Percentiles rank a stretch among this genome's conserved stretches.
Conservation (phyloP, 2,113 vertebrate species). For the Semnopithecus entellus region DNA sequence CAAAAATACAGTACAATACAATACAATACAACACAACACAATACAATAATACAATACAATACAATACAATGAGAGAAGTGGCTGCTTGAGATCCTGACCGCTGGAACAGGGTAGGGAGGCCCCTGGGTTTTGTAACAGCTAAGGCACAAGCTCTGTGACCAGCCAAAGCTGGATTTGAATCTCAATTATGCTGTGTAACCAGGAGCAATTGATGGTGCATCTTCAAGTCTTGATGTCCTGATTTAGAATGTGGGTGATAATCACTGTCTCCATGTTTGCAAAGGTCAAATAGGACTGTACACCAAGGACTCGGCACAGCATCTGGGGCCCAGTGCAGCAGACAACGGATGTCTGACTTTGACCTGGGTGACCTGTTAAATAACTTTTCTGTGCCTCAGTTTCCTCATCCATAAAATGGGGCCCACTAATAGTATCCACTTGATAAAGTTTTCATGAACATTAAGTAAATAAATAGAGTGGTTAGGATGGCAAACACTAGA, state of each 20-base stretch:
- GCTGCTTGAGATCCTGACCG: not conserved
- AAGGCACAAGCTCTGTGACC: too few relatives aligned
- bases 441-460: not conserved
- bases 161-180: too few relatives aligned
- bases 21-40: too few relatives aligned
- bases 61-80: not conserved
- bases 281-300: rapidly evolving
- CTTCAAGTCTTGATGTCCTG: not conserved
- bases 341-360: not conserved
- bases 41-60: too few relatives aligned
- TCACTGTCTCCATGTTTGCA: not conserved
- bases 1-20: too few relatives aligned
- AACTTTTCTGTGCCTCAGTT: not conserved
- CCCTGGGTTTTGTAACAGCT: not conserved
- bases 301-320: rapidly evolving
- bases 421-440: not conserved
- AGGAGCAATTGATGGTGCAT: not conserved
- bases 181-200: not conserved
- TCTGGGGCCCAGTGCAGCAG: not conserved
- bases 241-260: not conserved
- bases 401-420: not conserved
- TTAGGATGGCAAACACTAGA: not conserved
- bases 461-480: not conserved
- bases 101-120: not conserved
- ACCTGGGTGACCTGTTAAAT: too few relatives aligned